Base-by-base conservation (phyloP, 2,888 invertebrate species). In the Orthosia cruda region DNA sequence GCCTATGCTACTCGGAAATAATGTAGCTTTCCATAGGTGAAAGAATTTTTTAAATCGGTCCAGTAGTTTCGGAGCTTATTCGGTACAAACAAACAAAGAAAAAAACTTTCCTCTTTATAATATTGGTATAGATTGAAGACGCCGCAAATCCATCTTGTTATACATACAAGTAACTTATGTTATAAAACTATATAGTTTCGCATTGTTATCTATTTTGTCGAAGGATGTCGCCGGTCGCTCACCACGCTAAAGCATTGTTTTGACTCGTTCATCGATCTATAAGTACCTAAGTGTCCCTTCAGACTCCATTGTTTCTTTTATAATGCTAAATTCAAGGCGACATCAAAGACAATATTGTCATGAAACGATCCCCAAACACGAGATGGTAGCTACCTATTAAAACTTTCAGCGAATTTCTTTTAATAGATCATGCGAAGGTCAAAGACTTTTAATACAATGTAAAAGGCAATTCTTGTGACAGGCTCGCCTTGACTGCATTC, bases 401-500 rank as follows among this genome's bases (percentile, higher is more conserved):
- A 64, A 73, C 47, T 80, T 72, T 74, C 64, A 69, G 69, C 52
- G 52, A 69, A 62, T 61, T 80, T 81, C 86, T 64, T 74, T 71
- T 63, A 63, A 26, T 62, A 55, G 59, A 55, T 71, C 54, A 69
- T 71, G 69, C 62, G 73, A 80, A 86, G 77, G 84, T 69, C 54
- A 40, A 11, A 69, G 5, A 50, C 12, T 57, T 54, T 64, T 52
- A 54, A 68, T 72, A 67, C 64, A 63, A 72, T 74, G 72, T 23
- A 61, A 70, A 73, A 66, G 26, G 52, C 61, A 57, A 59, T 68
- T 65, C 40, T 32, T 73, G 52, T 61, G 58, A 59, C 62, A 65
- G 45, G 65, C 20, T 81, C 20, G n/a, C 85, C 86, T 85, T 85
- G 85, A 75, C 71, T 74, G 61, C 73, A 72, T 74, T 83, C 52